phyloP scores from a whole-genome alignment of 2,888 invertebrate genomes.

The Ditylenchus weischeri region DNA sequence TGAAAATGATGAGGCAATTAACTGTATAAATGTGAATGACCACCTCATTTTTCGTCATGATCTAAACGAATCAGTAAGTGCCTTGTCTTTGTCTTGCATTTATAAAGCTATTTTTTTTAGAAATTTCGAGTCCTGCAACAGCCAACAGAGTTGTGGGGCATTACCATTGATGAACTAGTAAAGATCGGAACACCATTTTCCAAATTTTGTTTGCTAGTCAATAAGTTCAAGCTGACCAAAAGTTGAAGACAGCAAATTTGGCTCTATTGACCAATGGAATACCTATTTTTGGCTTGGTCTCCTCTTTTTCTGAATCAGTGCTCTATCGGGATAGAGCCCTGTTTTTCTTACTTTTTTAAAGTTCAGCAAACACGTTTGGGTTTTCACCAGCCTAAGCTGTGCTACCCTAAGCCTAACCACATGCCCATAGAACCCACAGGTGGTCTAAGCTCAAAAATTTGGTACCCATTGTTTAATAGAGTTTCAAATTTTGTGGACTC shows the following conservation, averaged over 20 bases:
- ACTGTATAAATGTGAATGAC: conserved; percentile 88
- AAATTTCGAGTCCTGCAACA: conserved; percentile 38
- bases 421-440: too few species aligned
- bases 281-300: background rate
- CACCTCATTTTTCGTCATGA: conserved; percentile 74
- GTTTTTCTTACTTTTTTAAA: too few species aligned
- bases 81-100: conserved; percentile 12
- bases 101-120: conserved; percentile 38
- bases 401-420: too few species aligned
- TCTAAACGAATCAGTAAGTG: conserved; percentile 36
- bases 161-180: conserved; percentile 32
- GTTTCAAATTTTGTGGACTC: too few species aligned
- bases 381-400: too few species aligned
- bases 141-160: conserved; percentile 41
- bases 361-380: too few species aligned
- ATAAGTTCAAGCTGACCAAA: conserved; percentile 26
- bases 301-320: background rate
- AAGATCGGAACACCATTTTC: conserved; percentile 40
- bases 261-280: too few species aligned
- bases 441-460: too few species aligned
- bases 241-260: too few species aligned
- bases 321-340: too few species aligned
- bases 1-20: conserved; percentile 82
- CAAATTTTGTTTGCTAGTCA: conserved; percentile 37
- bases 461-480: too few species aligned